A percentile compares a stretch with the other conserved stretches of the same genome.
These are phyloP conservation scores for Aphidius colemani DNA, from an alignment of 2,888 invertebrate genomes.

Conservation along the genomic window DNA sequence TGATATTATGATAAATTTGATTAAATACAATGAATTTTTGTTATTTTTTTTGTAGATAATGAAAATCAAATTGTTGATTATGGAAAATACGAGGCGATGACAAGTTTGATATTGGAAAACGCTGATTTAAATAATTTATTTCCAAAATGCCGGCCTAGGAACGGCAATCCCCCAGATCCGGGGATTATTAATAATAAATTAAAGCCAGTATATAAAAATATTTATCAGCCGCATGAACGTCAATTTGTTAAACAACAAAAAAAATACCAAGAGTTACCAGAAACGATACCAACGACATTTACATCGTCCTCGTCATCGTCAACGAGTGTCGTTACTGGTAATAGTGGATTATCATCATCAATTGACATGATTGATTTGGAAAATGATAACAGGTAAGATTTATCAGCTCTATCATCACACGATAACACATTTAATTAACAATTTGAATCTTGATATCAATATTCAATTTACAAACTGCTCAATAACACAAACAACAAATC, in stretches of 20 bases:
- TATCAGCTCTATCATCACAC: not conserved
- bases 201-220: conserved; percentile 30
- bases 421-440: too few relatives aligned
- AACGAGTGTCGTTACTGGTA: conserved; percentile 41
- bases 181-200: conserved; percentile 46
- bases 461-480: not conserved
- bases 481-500: not conserved
- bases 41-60: conserved; percentile 40
- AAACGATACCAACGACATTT: conserved; percentile 38
- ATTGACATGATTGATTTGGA: conserved; percentile 58
- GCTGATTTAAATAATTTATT: conserved; percentile 59
- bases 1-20: too few relatives aligned
- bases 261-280: conserved; percentile 21
- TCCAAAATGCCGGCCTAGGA: conserved; percentile 61
- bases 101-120: conserved; percentile 60
- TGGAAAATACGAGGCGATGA: conserved; percentile 57
- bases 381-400: conserved; percentile 56
- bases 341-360: conserved; percentile 39
- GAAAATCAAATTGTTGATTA: conserved; percentile 49
- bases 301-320: conserved; percentile 40
- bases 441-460: not conserved
- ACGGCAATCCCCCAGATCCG: conserved; percentile 53
- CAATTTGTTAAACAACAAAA: conserved; percentile 41
- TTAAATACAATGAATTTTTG: too few relatives aligned
- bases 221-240: conserved; percentile 53